Evolutionary conservation across 2,113 vertebrate genomes (phyloP).

Genomic region (Marmota monax): DNA sequence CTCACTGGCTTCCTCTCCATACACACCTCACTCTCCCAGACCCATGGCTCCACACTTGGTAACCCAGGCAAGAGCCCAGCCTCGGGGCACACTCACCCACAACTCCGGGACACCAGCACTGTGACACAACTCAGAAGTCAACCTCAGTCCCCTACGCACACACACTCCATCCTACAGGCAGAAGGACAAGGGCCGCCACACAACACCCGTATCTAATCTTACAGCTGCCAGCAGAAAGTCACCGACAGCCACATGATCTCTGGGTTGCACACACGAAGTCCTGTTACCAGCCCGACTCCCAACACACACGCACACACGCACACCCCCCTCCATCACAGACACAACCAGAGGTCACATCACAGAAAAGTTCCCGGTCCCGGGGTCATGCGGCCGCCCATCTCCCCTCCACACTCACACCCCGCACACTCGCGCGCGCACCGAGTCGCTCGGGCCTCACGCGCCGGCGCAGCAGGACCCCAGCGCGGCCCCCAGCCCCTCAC

Average conservation of each 20-base stretch:
- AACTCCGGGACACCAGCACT: neutral
- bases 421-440: neutral
- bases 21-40: rapidly evolving
- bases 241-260: neutral
- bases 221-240: neutral
- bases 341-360: neutral
- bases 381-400: neutral
- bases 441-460: neutral
- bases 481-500: neutral
- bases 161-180: neutral
- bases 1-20: rapidly evolving
- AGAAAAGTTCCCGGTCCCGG: no score
- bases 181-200: no score
- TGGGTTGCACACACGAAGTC: neutral
- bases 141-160: neutral
- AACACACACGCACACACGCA: neutral
- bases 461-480: neutral
- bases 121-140: neutral
- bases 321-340: neutral
- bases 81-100: neutral
- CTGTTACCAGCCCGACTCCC: neutral
- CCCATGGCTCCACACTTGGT: neutral
- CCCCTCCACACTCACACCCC: neutral
- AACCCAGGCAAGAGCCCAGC: neutral
- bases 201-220: neutral